Conservation (phyloP, 37 sponge, comb jelly and placozoan species). For the Tethya wilhelma region DNA sequence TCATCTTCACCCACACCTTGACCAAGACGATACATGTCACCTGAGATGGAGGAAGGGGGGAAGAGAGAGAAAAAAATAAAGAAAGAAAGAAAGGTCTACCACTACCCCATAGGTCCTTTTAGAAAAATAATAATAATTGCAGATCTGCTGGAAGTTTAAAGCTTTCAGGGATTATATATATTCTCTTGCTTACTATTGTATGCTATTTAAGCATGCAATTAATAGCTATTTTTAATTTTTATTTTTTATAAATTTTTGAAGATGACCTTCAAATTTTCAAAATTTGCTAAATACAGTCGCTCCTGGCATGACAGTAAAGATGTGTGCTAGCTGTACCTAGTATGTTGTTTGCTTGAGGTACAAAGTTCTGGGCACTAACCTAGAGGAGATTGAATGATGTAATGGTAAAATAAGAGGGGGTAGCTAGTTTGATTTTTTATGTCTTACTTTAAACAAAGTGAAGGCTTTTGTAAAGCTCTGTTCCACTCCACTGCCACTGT, state of each 20-base stretch:
- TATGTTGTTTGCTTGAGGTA: conserved; percentile 70
- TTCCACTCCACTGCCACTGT: conserved; percentile 76
- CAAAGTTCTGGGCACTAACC: conserved; percentile 78
- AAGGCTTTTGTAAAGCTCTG: conserved; percentile 67
- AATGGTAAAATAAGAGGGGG: neutral
- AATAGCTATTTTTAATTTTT: no score
- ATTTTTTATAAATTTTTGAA: no score
- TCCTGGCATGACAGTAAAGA: neutral
- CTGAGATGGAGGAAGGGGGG: no score
- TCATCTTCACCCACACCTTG: conserved; percentile 68
- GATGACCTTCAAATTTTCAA: no score
- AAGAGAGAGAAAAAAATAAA: neutral
- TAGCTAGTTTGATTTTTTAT: neutral
- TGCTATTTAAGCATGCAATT: no score
- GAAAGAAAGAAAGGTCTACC: neutral
- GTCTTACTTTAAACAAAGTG: conserved; percentile 71
- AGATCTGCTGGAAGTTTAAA: no score
- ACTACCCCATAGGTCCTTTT: no score
- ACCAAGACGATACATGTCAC: conserved; percentile 67
- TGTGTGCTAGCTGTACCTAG: conserved; percentile 47
- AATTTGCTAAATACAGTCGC: neutral
- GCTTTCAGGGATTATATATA: no score
- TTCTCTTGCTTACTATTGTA: no score
- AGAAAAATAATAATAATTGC: no score
- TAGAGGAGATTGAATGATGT: neutral